These are phyloP conservation scores for Campaea margaritaria DNA, from an alignment of 2,888 invertebrate genomes.

Conservation along the genomic window DNA sequence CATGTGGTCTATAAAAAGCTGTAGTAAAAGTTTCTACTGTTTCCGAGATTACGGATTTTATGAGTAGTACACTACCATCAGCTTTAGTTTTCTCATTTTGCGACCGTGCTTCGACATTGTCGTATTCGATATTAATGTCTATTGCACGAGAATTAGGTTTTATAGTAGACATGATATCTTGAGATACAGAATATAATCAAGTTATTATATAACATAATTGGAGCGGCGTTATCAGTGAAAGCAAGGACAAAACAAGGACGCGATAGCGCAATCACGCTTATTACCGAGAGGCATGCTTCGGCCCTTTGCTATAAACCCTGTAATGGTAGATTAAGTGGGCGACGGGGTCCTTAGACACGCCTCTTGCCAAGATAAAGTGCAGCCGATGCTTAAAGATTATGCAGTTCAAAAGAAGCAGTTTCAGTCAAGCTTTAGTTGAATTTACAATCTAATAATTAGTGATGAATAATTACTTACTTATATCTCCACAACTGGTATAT, in stretches of 20 bases:
- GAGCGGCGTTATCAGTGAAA: conserved; percentile 78
- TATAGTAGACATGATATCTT: conserved; percentile 1
- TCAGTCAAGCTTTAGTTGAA: too few species aligned
- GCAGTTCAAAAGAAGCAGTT: conserved; percentile 12
- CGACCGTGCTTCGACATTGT: too few species aligned
- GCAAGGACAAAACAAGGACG: conserved; percentile 80
- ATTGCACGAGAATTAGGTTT: background rate
- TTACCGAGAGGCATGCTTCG: conserved; percentile 60
- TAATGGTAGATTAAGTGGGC: conserved; percentile 57
- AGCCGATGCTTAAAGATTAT: conserved; percentile 19
- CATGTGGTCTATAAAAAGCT: too few species aligned
- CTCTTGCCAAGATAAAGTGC: conserved; percentile 61
- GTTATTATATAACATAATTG: conserved; percentile 32
- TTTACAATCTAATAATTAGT: too few species aligned
- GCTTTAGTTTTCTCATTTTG: too few species aligned
- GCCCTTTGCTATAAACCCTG: conserved; percentile 20
- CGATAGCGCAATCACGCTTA: conserved; percentile 75
- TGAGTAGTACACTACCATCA: too few species aligned
- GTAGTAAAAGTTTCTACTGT: too few species aligned
- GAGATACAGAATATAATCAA: conserved; percentile 11
- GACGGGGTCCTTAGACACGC: conserved; percentile 67
- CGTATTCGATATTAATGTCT: too few species aligned
- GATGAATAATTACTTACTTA: too few species aligned
- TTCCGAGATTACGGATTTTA: too few species aligned
- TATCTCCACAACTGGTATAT: too few species aligned